Percentiles rank a stretch among this genome's conserved stretches.
phyloP scores from a whole-genome alignment of 2,797 vertebrate species.

The Rhabdophis nuchalis region DNA sequence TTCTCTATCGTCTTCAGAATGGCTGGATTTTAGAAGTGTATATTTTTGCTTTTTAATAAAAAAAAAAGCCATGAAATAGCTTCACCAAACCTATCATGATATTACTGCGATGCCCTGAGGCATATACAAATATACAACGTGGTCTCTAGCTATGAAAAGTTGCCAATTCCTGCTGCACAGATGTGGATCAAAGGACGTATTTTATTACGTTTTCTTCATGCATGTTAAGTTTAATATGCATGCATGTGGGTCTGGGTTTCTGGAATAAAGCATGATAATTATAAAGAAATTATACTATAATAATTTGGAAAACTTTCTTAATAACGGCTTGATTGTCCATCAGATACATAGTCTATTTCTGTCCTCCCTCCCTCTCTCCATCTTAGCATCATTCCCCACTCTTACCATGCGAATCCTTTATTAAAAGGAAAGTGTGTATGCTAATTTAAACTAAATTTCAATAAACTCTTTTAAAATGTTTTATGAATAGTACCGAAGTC shows the following conservation, averaged over 20 bases:
- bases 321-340: background rate
- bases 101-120: background rate
- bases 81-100: background rate
- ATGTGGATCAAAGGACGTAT: background rate
- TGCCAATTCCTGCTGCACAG: background rate
- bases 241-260: background rate
- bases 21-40: background rate
- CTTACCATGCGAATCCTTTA: background rate
- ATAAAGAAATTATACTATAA: background rate
- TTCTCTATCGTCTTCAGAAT: background rate
- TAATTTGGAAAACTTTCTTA: background rate
- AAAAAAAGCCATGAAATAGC: background rate
- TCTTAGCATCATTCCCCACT: too few relatives aligned
- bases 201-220: background rate
- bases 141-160: background rate
- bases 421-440: background rate
- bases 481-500: conserved; percentile 7
- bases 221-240: background rate
- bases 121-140: background rate
- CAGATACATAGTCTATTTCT: background rate
- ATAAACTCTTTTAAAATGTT: background rate
- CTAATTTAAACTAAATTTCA: conserved; percentile 13
- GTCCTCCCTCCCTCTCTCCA: background rate
- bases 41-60: background rate
- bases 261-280: background rate